phyloP scores from a whole-genome alignment of 1,140 invertebrate genomes.

The Drosophila athabasca region DNA sequence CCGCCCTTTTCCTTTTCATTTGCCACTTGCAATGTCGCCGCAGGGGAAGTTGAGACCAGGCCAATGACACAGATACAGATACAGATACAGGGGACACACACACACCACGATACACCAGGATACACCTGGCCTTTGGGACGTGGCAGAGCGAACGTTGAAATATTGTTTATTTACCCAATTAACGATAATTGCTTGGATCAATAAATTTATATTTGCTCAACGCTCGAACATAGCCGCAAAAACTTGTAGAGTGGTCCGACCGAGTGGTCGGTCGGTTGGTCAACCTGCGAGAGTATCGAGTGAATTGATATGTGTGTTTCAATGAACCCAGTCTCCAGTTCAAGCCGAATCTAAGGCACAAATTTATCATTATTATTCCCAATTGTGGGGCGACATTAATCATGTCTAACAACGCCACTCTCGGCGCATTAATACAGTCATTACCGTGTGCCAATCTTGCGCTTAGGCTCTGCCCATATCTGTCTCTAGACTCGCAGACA shows the following conservation, averaged over 20 bases:
- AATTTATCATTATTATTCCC: constrained; percentile 31
- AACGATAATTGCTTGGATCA: constrained; percentile 75
- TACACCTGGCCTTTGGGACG: constrained; percentile 9
- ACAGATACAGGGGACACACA: constrained; percentile 7
- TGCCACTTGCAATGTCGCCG: not conserved
- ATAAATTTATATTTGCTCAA: constrained; percentile 75
- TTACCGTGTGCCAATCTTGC: constrained; percentile 50
- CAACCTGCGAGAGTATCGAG: not conserved
- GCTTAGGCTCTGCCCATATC: constrained; percentile 30
- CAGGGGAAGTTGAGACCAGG: not conserved
- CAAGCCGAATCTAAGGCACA: constrained; percentile 15
- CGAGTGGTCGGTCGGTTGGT: not conserved
- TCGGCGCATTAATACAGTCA: constrained; percentile 49
- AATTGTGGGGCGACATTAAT: constrained; percentile 33
- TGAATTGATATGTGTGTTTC: constrained; percentile 3
- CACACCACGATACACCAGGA: constrained; percentile 22
- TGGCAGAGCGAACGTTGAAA: constrained; percentile 49
- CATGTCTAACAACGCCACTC: constrained; percentile 37
- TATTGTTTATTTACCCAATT: constrained; percentile 79
- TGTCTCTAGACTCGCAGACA: constrained; percentile 18
- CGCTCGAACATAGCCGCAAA: constrained; percentile 32
- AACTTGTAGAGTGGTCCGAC: constrained; percentile 19
- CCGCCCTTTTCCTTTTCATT: not conserved
- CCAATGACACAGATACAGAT: constrained; percentile 26
- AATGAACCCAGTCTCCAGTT: not conserved